Evolutionary conservation across 2,888 invertebrate species (phyloP), one percentile per base, ranked within the genome.

Genomic region (Cheilosia impressa): DNA sequence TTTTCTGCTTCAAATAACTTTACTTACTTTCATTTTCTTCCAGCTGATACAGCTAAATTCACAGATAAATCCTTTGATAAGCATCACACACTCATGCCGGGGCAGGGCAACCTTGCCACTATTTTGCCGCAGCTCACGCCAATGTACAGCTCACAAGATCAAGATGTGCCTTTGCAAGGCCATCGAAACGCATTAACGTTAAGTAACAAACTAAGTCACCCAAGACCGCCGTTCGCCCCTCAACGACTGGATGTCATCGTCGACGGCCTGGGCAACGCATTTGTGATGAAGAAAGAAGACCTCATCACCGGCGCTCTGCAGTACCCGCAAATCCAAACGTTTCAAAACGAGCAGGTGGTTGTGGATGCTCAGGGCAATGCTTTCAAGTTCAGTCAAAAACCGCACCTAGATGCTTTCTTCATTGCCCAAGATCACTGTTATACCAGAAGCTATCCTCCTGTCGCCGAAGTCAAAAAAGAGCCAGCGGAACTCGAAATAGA

Each of bases 201-300:
- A 47, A 47, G 17, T 2, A 10, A 17, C 19, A 47, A 7, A 17
- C 17, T 19, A 0, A 7, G n/a, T n/a, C n/a, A 45, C 2, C 4
- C 2, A 9, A 9, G 19, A 47, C 47, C 19, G 9, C 5, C 19
- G 3, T 19, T 19, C 3, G 9, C 17, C 1, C 47, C 47, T 19
- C 47, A 19, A 19, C 47, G 47, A 0, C 10, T 34, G 0, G 17
- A 60, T 17, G 41, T 62, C 2, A 55, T 38, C 53, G 22, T 57
- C 4, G 50, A 71, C 3, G 19, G 55, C 2, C 10, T 41, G 2
- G 47, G 57, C 9, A 78, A 57, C 13, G n/a, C 27, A 1, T 50
- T 31, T 2, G 27, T 27, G 31, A 31, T 78, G 10, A 24, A 62
- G 17, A 47, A 38, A 63, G 69, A 63, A 62, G 47, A 76, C 13